Evolutionary conservation across 2,888 invertebrate genomes (phyloP), one percentile per base, ranked within the genome.

Genomic region (Agrilus biguttatus): DNA sequence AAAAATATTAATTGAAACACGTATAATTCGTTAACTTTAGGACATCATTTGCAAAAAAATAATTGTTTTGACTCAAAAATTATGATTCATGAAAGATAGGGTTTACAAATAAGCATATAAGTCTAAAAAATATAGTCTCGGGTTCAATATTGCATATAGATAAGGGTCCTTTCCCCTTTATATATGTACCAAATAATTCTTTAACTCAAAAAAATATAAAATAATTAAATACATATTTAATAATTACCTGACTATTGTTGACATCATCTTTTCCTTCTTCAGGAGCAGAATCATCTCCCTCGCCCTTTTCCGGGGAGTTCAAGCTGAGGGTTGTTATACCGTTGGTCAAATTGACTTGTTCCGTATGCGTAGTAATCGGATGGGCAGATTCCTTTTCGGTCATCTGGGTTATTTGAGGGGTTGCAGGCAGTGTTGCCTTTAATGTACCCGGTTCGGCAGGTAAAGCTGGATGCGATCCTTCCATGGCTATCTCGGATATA

Each of bases 351-450:
- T 59, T 51, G 12, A 59, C 42, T 32, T 59, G 58, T 23, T 63
- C 63, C 7, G 56, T 47, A 35, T 60, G 58, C 36, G 61, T 59
- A 34, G 52, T 57, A 48, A 68, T 57, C 14, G 82, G 87, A 71
- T 93, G 91, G 0, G 95, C 93, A 0, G 88, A 87, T 60, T 92
- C 89, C 45, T 85, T 79, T 65, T 96, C 96, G 5, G 97, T 97
- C 88, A 95, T 95, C 52, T 85, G 83, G 41, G 82, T 83, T 50
- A 92, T 84, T 8, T 81, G 83, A 8, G 96, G 96, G 1, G 92
- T 95, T 48, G 90, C 95, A 1, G 93, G 78, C 28, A 96, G 69
- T 0, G 92, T 84, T 0, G 88, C 83, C 63, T 93, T 90, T 38
- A 93, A 71, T 0, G 93, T 93, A 23, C 93, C 93, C 1, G 90